Evolutionary conservation across 2,888 invertebrate species (phyloP).

Genomic region (Siphlonurus alternatus): DNA sequence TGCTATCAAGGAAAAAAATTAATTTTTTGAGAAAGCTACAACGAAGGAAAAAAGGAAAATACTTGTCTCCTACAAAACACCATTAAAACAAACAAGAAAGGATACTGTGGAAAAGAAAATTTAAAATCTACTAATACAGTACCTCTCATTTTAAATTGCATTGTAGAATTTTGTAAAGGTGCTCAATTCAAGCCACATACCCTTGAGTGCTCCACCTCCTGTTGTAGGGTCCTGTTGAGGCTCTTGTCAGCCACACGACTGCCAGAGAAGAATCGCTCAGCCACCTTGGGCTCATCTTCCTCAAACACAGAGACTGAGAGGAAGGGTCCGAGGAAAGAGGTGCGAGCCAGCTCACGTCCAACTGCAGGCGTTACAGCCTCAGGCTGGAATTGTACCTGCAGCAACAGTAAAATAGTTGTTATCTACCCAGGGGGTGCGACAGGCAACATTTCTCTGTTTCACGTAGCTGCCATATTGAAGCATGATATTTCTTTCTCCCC

Average conservation of each 20-base stretch:
- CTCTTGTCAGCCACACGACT: constrained; percentile 40
- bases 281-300: constrained; percentile 82
- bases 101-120: background rate
- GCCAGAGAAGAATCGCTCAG: constrained; percentile 46
- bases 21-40: no score
- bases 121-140: background rate
- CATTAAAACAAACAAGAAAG: no score
- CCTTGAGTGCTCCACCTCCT: constrained; percentile 64
- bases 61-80: no score
- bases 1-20: no score
- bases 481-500: no score
- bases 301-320: constrained; percentile 81
- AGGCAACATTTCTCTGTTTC: no score
- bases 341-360: constrained; percentile 72
- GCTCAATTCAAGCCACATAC: constrained; percentile 18
- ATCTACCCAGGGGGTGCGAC: no score
- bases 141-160: background rate
- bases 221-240: constrained; percentile 51
- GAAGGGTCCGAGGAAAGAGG: constrained; percentile 83
- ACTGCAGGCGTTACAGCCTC: constrained; percentile 48
- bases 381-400: constrained; percentile 50
- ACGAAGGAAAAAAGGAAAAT: no score
- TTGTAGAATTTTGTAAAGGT: background rate
- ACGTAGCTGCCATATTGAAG: no score
- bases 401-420: no score